Evolutionary conservation across 2,888 invertebrate species (phyloP), one percentile per base, ranked within the genome.

Genomic region (Acleris sparsana): DNA sequence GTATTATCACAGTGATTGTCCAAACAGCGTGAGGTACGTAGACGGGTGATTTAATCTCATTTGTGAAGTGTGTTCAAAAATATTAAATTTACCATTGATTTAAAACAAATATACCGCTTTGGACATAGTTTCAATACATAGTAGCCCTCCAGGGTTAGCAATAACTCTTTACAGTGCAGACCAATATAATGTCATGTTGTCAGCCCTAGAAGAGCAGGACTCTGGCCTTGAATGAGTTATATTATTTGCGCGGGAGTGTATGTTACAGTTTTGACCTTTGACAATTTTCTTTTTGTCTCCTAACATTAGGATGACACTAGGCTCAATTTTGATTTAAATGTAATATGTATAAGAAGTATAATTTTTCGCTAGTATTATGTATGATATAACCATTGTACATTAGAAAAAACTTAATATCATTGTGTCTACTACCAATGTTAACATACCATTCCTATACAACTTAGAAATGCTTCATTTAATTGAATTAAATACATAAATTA

Each of bases 401-500:
- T 60, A 48, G 18, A 22, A 48, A 29, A 61, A 53, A 13, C 11
- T 43, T 56, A 44, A 65, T 51, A 63, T 33, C 43, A 53, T n/a
- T 46, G 39, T 63, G 39, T 51, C 58, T 52, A 62, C 55, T 53
- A 58, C 64, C 65, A 65, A 58, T 51, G 60, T 62, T 57, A 66
- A 62, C 57, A 66, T 62, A 66, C 66, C 66, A 66, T 66, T 66
- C 66, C 66, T 56, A 56, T 62, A 52, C 56, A 62, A 57, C 25
- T 52, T 57, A 52, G 56, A 51, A 25, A 66, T 52, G 61, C 65
- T 57, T 66, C 61, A 43, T 56, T 66, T 66, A 46, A 33, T 46
- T 64, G 64, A 53, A 61, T 18, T 51, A 65, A 44, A 65, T 65
- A 56, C 49, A 61, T 66, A 66, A 62, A 66, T 66, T 66, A 66